Percentiles rank a stretch among this genome's conserved stretches.
These are phyloP conservation scores for Andrena bucephala DNA, from an alignment of 2,888 invertebrate genomes.

Conservation along the genomic window DNA sequence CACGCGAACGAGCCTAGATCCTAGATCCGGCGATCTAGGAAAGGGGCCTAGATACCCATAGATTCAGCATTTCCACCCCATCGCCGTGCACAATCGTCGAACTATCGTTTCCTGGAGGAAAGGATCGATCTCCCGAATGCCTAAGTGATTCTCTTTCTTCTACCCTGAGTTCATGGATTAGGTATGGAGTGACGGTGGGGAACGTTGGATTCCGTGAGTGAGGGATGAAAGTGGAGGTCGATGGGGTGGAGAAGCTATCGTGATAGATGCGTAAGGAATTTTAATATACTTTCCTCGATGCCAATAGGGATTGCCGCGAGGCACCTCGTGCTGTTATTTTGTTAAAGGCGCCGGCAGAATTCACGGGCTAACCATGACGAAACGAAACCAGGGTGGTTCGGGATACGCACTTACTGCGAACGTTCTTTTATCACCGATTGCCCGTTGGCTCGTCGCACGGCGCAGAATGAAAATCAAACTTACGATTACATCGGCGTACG, in stretches of 20 bases:
- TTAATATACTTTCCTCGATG: slow-evolving; percentile 52
- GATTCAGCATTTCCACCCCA: slow-evolving; percentile 34
- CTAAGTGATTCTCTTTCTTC: neutral
- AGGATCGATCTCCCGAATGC: neutral
- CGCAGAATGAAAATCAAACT: slow-evolving; percentile 1
- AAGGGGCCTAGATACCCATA: neutral
- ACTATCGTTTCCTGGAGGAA: neutral
- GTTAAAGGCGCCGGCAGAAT: slow-evolving; percentile 35
- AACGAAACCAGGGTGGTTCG: slow-evolving; percentile 79
- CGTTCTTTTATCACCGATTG: slow-evolving; percentile 34
- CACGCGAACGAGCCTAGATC: slow-evolving; percentile 22
- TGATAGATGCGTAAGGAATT: slow-evolving; percentile 41
- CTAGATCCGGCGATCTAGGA: neutral
- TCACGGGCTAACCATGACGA: slow-evolving; percentile 18
- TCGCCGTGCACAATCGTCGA: neutral
- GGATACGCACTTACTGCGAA: slow-evolving; percentile 65
- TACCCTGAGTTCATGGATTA: neutral
- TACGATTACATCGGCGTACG: slow-evolving; percentile 26
- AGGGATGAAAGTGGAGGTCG: neutral
- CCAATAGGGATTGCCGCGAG: slow-evolving; percentile 52
- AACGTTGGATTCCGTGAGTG: neutral
- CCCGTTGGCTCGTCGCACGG: slow-evolving; percentile 18
- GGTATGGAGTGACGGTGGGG: neutral
- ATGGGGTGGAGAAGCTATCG: slow-evolving; percentile 3
- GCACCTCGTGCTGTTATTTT: slow-evolving; percentile 53